These are phyloP conservation scores for Turritopsis dohrnii DNA, from an alignment of 30 jellyfish, hydroid and myxozoan species.

Conservation along the genomic window DNA sequence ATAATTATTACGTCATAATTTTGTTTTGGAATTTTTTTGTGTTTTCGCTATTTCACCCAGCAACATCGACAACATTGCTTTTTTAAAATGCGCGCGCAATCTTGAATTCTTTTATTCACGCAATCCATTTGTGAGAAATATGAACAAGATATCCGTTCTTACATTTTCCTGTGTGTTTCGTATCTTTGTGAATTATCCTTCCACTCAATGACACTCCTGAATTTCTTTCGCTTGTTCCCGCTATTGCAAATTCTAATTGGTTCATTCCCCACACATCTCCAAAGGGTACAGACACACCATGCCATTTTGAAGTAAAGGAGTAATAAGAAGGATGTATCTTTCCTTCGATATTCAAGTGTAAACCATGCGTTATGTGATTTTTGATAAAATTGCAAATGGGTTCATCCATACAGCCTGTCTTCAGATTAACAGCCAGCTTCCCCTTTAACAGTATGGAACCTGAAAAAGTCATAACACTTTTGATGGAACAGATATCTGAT, in stretches of 20 bases:
- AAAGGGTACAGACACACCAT: slow-evolving; percentile 17
- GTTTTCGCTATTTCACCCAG: no score
- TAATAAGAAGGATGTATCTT: background rate
- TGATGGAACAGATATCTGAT: no score
- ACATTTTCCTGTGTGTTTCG: slow-evolving; percentile 31
- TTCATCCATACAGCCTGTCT: slow-evolving; percentile 29
- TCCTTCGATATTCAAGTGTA: slow-evolving; percentile 11
- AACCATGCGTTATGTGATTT: slow-evolving; percentile 22
- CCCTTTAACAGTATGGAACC: slow-evolving; percentile 11
- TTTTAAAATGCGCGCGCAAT: no score
- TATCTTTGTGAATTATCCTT: slow-evolving; percentile 25
- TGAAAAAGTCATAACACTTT: background rate
- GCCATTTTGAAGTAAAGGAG: background rate
- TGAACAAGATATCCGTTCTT: background rate
- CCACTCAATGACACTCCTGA: slow-evolving; percentile 14
- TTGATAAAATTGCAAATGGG: slow-evolving; percentile 32
- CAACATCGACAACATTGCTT: no score
- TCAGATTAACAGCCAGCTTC: slow-evolving; percentile 10
- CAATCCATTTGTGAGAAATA: background rate
- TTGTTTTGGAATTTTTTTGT: no score
- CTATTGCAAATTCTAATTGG: background rate
- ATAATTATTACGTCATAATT: no score
- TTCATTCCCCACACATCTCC: slow-evolving; percentile 30
- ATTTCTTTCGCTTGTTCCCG: slow-evolving; percentile 21
- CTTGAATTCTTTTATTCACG: no score